Evolutionary conservation across 2,113 vertebrate species (phyloP).

Genomic region (Willisornis vidua): DNA sequence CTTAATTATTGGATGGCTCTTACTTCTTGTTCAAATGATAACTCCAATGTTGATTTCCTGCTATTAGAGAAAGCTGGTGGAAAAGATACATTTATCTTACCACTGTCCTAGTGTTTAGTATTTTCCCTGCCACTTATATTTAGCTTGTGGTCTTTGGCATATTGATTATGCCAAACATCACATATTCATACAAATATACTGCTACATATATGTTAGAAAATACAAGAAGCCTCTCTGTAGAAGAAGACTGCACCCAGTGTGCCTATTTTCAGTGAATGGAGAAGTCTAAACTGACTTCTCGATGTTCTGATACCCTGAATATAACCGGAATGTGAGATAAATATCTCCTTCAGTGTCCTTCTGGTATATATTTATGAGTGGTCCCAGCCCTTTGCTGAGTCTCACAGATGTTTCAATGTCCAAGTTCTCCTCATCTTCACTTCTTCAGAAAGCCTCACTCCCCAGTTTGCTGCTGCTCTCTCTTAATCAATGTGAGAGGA

Average conservation of each 20-base stretch:
- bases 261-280: neutral
- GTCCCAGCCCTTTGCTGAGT: neutral
- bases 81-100: neutral
- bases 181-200: neutral
- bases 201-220: neutral
- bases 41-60: neutral
- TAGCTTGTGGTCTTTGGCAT: neutral
- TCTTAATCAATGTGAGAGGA: neutral
- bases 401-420: neutral
- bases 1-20: neutral
- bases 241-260: neutral
- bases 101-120: neutral
- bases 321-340: neutral
- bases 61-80: neutral
- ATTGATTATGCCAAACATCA: neutral
- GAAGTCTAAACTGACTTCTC: neutral
- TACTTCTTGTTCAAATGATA: neutral
- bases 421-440: neutral
- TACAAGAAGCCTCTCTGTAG: neutral
- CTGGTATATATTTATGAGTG: neutral
- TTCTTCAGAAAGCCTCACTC: neutral
- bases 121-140: neutral
- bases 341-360: neutral
- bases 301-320: neutral
- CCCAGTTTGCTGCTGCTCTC: neutral